Evolutionary conservation across 30 jellyfish, hydroid and myxozoan species (phyloP).

Genomic region (Cassiopea xamachana): DNA sequence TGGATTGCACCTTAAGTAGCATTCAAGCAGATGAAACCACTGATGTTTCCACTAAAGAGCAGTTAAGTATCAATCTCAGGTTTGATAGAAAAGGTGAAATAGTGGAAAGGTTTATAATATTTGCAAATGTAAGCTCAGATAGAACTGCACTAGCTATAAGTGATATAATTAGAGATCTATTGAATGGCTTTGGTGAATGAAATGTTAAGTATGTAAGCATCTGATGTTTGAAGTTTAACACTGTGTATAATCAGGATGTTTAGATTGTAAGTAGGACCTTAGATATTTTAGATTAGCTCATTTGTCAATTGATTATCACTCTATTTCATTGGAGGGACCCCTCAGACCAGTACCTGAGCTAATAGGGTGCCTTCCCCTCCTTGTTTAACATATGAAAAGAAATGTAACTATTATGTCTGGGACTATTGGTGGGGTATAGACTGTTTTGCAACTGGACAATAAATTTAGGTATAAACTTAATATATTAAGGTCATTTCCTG

Average conservation of each 20-base stretch:
- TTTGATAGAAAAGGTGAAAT: slow-evolving; percentile 39
- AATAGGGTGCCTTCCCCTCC: not conserved
- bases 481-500: too few relatives aligned
- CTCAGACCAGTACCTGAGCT: slow-evolving; percentile 50
- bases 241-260: too few relatives aligned
- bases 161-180: too few relatives aligned
- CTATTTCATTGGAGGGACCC: too few relatives aligned
- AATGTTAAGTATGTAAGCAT: too few relatives aligned
- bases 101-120: slow-evolving; percentile 35
- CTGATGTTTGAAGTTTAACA: too few relatives aligned
- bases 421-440: slow-evolving; percentile 33
- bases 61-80: not conserved
- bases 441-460: slow-evolving; percentile 32
- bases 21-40: too few relatives aligned
- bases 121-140: slow-evolving; percentile 27
- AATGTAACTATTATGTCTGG: slow-evolving; percentile 49
- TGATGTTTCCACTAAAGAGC: too few relatives aligned
- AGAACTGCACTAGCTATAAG: too few relatives aligned
- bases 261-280: too few relatives aligned
- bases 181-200: not conserved
- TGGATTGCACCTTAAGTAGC: not conserved
- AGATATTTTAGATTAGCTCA: too few relatives aligned
- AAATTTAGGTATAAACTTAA: not conserved
- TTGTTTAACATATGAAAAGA: not conserved
- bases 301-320: too few relatives aligned